Evolutionary conservation across 1,140 invertebrate genomes (phyloP).

Genomic region (Drosophila nasuta): DNA sequence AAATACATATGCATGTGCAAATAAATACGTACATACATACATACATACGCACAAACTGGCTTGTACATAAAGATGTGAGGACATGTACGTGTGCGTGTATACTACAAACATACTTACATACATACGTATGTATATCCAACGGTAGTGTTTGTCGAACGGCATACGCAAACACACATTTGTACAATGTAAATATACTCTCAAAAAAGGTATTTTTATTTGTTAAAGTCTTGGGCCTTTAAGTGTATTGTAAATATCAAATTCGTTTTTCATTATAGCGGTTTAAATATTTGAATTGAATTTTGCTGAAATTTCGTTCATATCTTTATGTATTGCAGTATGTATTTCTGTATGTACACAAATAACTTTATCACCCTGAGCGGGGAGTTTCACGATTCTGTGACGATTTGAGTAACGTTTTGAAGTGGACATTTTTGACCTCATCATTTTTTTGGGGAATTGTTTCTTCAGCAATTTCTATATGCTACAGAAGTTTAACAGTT

Average conservation of each 20-base stretch:
- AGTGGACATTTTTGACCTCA: constrained; percentile 10
- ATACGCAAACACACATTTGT: constrained; percentile 65
- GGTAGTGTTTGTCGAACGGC: constrained; percentile 60
- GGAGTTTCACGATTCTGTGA: not conserved
- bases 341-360: constrained; percentile 13
- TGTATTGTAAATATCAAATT: constrained; percentile 77
- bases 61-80: constrained; percentile 4
- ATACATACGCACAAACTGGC: not conserved
- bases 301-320: constrained; percentile 32
- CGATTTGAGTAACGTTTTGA: constrained; percentile 5
- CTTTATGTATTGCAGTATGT: constrained; percentile 1
- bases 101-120: not conserved
- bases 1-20: constrained; percentile 12
- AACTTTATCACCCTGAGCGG: not conserved
- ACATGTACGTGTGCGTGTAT: constrained; percentile 6
- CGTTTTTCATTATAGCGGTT: constrained; percentile 67
- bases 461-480: not conserved
- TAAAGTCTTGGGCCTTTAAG: constrained; percentile 69
- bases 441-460: not conserved
- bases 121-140: constrained; percentile 39
- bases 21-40: constrained; percentile 16
- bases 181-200: constrained; percentile 69
- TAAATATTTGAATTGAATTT: constrained; percentile 60
- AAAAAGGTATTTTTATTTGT: constrained; percentile 73
- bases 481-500: constrained; percentile 4